phyloP scores from a whole-genome alignment of 2,797 vertebrate genomes.

The Darevskia mixta region DNA sequence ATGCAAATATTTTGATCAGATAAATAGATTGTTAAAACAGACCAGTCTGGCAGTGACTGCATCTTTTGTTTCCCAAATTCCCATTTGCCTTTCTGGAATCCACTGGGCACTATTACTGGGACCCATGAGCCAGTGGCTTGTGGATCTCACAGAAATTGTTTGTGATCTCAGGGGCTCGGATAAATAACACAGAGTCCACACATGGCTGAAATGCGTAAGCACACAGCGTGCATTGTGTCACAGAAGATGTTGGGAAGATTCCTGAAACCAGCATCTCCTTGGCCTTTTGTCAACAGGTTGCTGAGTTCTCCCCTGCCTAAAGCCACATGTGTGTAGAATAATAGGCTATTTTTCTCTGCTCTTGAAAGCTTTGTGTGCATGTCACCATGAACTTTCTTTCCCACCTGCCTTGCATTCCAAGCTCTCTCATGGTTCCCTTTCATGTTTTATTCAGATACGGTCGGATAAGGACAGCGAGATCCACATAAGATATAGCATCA shows the following conservation, averaged over 20 bases:
- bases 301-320: slow-evolving; percentile 36
- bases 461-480: slow-evolving; percentile 96
- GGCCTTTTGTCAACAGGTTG: neutral
- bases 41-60: neutral
- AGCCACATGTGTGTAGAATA: slow-evolving; percentile 40
- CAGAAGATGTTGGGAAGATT: neutral
- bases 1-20: neutral
- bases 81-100: neutral
- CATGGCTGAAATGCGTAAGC: neutral
- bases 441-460: slow-evolving; percentile 85
- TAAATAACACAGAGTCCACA: no score
- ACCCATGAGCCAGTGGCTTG: neutral
- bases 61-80: neutral
- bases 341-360: slow-evolving; percentile 17
- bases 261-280: neutral
- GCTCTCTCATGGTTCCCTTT: slow-evolving; percentile 41
- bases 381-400: neutral
- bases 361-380: slow-evolving; percentile 5
- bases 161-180: neutral
- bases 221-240: neutral
- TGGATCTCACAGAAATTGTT: neutral
- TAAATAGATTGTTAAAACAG: neutral
- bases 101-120: neutral
- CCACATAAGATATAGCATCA: slow-evolving; percentile 95
- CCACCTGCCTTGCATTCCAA: neutral